Evolutionary conservation across 2,113 vertebrate genomes (phyloP).

Genomic region (Seriola dumerili): DNA sequence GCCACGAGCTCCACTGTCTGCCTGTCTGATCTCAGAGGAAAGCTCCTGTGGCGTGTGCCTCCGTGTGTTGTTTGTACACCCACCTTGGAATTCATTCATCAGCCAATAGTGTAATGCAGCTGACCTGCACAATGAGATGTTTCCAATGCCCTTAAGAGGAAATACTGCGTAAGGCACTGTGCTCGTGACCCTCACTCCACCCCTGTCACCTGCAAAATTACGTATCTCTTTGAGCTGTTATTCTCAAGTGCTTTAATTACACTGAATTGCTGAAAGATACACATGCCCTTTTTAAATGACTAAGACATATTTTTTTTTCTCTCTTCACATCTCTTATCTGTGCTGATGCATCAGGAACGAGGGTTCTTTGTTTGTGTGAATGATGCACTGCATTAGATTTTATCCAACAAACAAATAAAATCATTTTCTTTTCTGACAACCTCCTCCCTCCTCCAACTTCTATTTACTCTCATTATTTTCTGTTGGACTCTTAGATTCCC

Average conservation of each 20-base stretch:
- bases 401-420: conserved; percentile 2
- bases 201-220: conserved; percentile 28
- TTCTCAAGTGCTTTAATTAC: conserved; percentile 60
- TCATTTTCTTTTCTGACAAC: background rate
- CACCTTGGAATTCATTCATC: conserved; percentile 67
- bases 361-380: background rate
- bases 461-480: background rate
- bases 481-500: too few species aligned
- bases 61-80: conserved; percentile 64
- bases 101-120: conserved; percentile 47
- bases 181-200: conserved; percentile 44
- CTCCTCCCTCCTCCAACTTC: background rate
- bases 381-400: conserved; percentile 1
- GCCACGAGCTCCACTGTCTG: conserved; percentile 62
- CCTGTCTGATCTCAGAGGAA: conserved; percentile 68
- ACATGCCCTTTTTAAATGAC: conserved; percentile 48
- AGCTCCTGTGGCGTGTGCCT: conserved; percentile 55
- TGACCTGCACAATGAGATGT: conserved; percentile 62
- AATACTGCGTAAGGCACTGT: background rate
- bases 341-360: background rate
- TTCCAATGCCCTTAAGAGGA: conserved; percentile 39
- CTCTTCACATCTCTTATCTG: background rate
- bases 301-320: background rate
- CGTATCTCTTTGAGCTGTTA: conserved; percentile 39
- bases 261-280: conserved; percentile 38